Base-by-base conservation (phyloP, 2,113 vertebrate species). In the Heterotis niloticus region DNA sequence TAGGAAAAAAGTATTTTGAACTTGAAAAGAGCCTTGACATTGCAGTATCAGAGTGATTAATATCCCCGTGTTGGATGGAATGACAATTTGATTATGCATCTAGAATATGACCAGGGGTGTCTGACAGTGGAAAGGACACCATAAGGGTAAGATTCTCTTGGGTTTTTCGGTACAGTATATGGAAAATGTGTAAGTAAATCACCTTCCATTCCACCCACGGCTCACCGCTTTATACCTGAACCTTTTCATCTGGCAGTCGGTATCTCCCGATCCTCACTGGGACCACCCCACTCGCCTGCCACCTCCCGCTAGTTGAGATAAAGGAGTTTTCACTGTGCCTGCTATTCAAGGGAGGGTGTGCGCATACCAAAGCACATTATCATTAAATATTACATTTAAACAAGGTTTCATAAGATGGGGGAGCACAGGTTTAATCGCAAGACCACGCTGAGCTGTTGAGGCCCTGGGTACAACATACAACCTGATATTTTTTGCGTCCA, bases 121-220 rank as follows among this genome's bases (percentile, higher is more conserved):
- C n/a, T 69, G 51, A 56, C 67, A 64, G n/a, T 62, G 76, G n/a
- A 69, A 71, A 76, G 78, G 74, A 67, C n/a, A 24, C 73, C 51
- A 72, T 56, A 82, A 65, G 60, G 80, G 78, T 57, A 66, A n/a
- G 14, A n/a, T 44, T 66, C 78, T 34, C 57, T 64, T 12, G 34
- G 16, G 56, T 20, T 72, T 34, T 73, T 28, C 59, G 44, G 69
- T 64, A 66, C 51, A 65, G 44, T 78, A 28, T 29, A 57, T 44
- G 34, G 34, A 7, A 44, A 4, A 44, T 7, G 20, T 18, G 29
- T 80, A 76, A 83, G 82, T 83, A 82, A 85, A 79, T 85, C 82
- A 83, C 72, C 75, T 24, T 57, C 64, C 23, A 69, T 26, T n/a
- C 26, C 23, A 34, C 56, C 44, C 75, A 24, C 24, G 23, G 69